Conservation (phyloP, 30 jellyfish, hydroid and myxozoan species). For the Aurelia coerulea region DNA sequence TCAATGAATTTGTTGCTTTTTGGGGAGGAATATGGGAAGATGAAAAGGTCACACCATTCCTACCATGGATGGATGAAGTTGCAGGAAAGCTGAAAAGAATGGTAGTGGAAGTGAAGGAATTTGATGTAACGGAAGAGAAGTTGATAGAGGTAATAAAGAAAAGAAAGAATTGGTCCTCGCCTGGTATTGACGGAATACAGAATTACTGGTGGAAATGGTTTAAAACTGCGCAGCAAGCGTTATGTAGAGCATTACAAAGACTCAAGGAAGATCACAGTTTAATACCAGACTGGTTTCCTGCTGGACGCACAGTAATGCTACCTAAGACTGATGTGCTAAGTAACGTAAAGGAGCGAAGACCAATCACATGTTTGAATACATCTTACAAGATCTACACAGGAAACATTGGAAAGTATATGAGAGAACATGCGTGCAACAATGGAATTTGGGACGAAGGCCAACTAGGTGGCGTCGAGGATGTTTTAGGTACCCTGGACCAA, state of each 20-base stretch:
- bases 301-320: slow-evolving; percentile 5
- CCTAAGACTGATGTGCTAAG: neutral
- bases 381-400: neutral
- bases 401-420: neutral
- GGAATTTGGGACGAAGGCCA: slow-evolving; percentile 19
- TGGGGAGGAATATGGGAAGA: slow-evolving; percentile 3
- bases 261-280: neutral
- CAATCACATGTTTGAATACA: slow-evolving; percentile 9
- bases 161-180: slow-evolving; percentile 32
- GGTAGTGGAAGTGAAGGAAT: slow-evolving; percentile 27
- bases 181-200: slow-evolving; percentile 26
- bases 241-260: too few species aligned
- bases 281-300: slow-evolving; percentile 3
- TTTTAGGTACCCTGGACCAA: slow-evolving; percentile 1
- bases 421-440: slow-evolving; percentile 21
- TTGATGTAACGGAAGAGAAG: slow-evolving; percentile 30
- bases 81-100: slow-evolving; percentile 22
- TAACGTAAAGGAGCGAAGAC: slow-evolving; percentile 1
- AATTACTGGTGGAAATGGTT: neutral
- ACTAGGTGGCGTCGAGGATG: slow-evolving; percentile 15
- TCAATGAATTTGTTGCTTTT: neutral
- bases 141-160: slow-evolving; percentile 11
- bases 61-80: slow-evolving; percentile 24
- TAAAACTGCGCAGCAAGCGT: too few species aligned
- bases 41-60: slow-evolving; percentile 21